Conservation (phyloP, 2,797 vertebrate genomes). For the Microchirus variegatus region DNA sequence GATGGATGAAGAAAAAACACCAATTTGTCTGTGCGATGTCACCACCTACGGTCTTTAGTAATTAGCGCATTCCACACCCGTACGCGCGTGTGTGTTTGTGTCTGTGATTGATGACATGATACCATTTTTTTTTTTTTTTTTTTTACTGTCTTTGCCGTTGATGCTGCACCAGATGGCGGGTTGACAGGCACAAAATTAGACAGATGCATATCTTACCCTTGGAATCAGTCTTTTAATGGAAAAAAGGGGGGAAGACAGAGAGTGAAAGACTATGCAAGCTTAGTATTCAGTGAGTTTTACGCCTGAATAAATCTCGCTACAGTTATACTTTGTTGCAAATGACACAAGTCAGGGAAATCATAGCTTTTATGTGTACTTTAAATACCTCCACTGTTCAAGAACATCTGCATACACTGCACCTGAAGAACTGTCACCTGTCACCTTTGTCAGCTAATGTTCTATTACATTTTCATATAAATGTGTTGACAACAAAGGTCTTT, state of each 20-base stretch:
- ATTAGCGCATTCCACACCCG: neutral
- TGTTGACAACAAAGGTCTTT: neutral
- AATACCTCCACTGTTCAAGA: neutral
- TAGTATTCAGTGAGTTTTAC: constrained; percentile 14
- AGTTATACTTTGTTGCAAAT: neutral
- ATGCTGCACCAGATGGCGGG: constrained; percentile 72
- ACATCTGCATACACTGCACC: neutral
- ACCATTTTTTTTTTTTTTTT: constrained; percentile 41
- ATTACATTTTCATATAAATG: neutral
- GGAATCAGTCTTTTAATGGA: constrained; percentile 46
- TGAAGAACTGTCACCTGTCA: neutral
- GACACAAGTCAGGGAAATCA: neutral
- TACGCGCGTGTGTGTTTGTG: constrained; percentile 1
- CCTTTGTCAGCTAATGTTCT: neutral
- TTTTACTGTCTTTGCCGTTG: constrained; percentile 59
- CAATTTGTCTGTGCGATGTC: constrained; percentile 6
- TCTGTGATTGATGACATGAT: constrained; percentile 47
- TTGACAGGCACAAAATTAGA: constrained; percentile 77
- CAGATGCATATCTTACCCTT: constrained; percentile 73
- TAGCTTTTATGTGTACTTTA: constrained; percentile 7
- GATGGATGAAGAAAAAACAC: constrained; percentile 20
- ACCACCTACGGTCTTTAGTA: constrained; percentile 11
- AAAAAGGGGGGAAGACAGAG: constrained; percentile 22
- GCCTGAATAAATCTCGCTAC: constrained; percentile 13
- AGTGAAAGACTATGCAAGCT: constrained; percentile 27